Base-by-base conservation (phyloP, 1,140 invertebrate species). In the Caenorhabditis tropicalis region DNA sequence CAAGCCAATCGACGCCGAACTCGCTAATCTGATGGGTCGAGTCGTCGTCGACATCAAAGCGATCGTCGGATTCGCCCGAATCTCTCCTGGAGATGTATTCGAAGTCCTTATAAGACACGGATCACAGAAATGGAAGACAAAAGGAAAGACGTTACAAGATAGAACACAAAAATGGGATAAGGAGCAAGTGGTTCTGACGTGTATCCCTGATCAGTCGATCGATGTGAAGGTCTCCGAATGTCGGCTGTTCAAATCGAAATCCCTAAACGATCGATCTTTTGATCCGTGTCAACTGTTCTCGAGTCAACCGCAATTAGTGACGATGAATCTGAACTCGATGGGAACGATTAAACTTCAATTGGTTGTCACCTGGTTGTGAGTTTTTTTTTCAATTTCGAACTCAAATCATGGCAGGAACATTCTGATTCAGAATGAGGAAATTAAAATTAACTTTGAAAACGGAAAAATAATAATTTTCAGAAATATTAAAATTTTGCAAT, bases 311-410 rank as follows among this genome's bases (percentile, higher is more conserved):
- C 94, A 94, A 88, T 90, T 94, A 29, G 93, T 94, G 93, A 94
- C 94, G 3, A 93, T 94, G 89, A 94, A 93, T 89, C 91, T 94
- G 82, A 94, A 94, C 89, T 91, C 92, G 19, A 93, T 92, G 86
- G 94, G 94, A 81, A 93, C 93, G n/a, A 91, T 94, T 39, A 94
- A 94, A 91, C 91, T 94, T 48, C 93, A 93, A 87, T 88, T 94
- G 80, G 90, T 94, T 48, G 92, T 94, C 81, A 93, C 93, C 9
- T 94, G 94, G 94, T 93, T 94, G 93, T 94, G 91, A 92, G 93
- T 91, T 81, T 81, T 80, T 74, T 36, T 51, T 24, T 82, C 65
- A 4, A 19, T 2, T 46, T 16, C 10, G 10, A 15, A 60, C 6
- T 60, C 10, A 4, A 60, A 60, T 1, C 10, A n/a, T 60, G 24